Evolutionary conservation across 2,888 invertebrate species (phyloP).

Genomic region (Endotricha flammealis): DNA sequence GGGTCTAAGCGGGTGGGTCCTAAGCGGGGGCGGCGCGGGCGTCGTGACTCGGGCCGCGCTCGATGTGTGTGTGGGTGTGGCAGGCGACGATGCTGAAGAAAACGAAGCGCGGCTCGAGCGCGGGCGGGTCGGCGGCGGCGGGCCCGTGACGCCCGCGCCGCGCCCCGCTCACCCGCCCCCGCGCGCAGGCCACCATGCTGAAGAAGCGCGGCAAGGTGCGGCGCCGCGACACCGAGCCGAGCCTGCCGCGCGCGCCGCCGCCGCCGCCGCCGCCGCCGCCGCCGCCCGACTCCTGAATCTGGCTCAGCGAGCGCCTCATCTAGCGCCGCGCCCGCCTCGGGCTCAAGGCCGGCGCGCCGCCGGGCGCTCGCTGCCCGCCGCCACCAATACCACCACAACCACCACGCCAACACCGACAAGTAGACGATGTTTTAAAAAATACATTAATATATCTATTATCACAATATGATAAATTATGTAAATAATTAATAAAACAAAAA

Average conservation of each 20-base stretch:
- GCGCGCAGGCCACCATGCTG: slow-evolving; percentile 98
- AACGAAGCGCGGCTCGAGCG: slow-evolving; percentile 95
- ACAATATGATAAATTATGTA: slow-evolving; percentile 49
- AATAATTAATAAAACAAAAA: slow-evolving; percentile 44
- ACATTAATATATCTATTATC: too few relatives aligned
- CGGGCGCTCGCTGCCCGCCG: slow-evolving; percentile 39
- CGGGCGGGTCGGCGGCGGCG: slow-evolving; percentile 84
- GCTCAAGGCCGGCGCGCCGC: slow-evolving; percentile 63
- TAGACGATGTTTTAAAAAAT: too few relatives aligned
- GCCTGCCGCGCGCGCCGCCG: slow-evolving; percentile 76
- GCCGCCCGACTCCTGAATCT: slow-evolving; percentile 81
- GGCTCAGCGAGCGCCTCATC: slow-evolving; percentile 85
- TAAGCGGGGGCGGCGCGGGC: slow-evolving; percentile 27
- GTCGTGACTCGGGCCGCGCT: slow-evolving; percentile 27
- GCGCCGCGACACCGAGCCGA: slow-evolving; percentile 94
- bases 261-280: slow-evolving; percentile 52
- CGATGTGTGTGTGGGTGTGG: slow-evolving; percentile 48
- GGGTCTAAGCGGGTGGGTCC: slow-evolving; percentile 22
- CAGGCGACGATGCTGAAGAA: slow-evolving; percentile 99
- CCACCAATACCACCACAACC: not conserved
- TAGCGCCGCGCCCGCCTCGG: slow-evolving; percentile 69
- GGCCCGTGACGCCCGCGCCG: slow-evolving; percentile 43
- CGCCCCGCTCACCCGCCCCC: slow-evolving; percentile 31
- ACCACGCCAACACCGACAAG: too few relatives aligned
- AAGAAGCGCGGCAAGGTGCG: slow-evolving; percentile 99